phyloP scores from a whole-genome alignment of 2,888 invertebrate species.

The Meiosimyza decipiens region DNA sequence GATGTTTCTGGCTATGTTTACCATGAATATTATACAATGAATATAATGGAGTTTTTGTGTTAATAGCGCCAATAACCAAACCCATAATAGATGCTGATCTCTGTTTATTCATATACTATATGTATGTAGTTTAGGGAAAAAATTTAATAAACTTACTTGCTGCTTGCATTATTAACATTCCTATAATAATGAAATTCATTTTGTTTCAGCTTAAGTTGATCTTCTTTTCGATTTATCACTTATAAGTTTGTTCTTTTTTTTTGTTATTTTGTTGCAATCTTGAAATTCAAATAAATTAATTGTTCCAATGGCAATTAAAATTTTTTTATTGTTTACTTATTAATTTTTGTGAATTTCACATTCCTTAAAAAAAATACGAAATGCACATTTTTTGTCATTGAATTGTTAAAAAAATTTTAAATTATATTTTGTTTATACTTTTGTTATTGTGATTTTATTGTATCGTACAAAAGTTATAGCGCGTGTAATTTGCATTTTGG shows the following conservation, averaged over 20 bases:
- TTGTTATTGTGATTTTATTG: too few relatives aligned
- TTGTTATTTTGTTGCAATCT: constrained; percentile 17
- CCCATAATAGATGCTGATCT: constrained; percentile 12
- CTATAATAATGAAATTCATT: constrained; percentile 63
- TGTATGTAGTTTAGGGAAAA: neutral
- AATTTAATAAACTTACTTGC: constrained; percentile 54
- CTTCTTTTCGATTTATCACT: too few relatives aligned
- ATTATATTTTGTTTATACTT: neutral
- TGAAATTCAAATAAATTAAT: neutral
- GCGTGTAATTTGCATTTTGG: neutral
- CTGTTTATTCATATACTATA: neutral
- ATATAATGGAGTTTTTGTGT: too few relatives aligned
- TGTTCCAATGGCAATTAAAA: too few relatives aligned
- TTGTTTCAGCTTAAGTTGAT: constrained; percentile 40
- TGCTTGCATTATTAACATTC: constrained; percentile 63
- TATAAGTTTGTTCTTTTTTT: constrained; percentile 23
- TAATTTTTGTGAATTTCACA: too few relatives aligned
- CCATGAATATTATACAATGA: too few relatives aligned
- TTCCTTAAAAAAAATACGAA: too few relatives aligned
- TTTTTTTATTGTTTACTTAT: too few relatives aligned
- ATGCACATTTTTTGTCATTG: too few relatives aligned
- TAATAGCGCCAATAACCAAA: too few relatives aligned
- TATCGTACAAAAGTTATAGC: too few relatives aligned
- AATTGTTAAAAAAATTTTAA: neutral
- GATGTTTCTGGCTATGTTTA: too few relatives aligned